These are phyloP conservation scores for Peromyscus eremicus DNA, from an alignment of 2,797 vertebrate species.

Conservation along the genomic window DNA sequence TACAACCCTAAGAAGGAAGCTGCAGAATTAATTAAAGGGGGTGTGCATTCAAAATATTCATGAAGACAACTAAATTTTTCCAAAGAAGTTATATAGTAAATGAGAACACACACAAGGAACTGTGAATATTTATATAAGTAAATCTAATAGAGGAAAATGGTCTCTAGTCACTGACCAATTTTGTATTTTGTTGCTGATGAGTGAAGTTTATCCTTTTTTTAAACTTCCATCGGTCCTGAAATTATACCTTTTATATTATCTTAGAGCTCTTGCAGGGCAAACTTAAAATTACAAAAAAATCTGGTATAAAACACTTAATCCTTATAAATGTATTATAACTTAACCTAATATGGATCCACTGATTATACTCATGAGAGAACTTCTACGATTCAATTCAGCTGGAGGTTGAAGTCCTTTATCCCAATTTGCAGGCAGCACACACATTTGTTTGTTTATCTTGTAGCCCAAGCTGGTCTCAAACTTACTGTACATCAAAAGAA, in stretches of 20 bases:
- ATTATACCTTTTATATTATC: constrained; percentile 24
- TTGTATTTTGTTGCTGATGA: constrained; percentile 35
- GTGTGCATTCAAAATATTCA: constrained; percentile 11
- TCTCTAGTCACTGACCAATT: background rate
- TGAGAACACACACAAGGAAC: background rate
- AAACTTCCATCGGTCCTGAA: constrained; percentile 25
- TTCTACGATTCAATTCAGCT: constrained; percentile 34
- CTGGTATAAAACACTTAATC: background rate
- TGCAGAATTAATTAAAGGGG: background rate
- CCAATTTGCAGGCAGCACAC: background rate
- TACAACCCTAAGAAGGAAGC: background rate
- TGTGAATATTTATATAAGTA: constrained; percentile 8
- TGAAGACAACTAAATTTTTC: constrained; percentile 9
- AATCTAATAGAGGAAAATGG: background rate
- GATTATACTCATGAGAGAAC: constrained; percentile 20
- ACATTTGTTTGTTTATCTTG: background rate
- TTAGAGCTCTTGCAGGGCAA: background rate
- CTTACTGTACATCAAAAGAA: background rate
- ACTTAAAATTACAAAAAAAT: constrained; percentile 34
- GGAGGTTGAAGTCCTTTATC: constrained; percentile 19
- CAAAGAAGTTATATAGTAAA: background rate
- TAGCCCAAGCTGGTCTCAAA: background rate
- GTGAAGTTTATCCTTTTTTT: constrained; percentile 7
- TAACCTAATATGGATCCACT: constrained; percentile 12
- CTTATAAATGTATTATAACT: constrained; percentile 47